Evolutionary conservation across 2,888 invertebrate species (phyloP).

Genomic region (Stenoptilia bipunctidactyla): DNA sequence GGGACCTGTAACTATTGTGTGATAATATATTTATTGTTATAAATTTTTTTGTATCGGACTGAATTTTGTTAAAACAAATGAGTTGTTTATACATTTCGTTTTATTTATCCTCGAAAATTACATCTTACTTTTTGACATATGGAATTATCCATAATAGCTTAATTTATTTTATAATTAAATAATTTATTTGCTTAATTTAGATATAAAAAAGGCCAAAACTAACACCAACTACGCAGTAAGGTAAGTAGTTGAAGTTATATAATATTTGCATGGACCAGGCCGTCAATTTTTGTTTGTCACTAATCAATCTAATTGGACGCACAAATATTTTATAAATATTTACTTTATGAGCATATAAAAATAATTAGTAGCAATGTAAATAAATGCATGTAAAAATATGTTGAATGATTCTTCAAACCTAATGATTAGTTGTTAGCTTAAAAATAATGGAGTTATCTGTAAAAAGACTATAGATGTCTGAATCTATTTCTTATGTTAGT

Average conservation of each 20-base stretch:
- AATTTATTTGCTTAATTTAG: constrained; percentile 54
- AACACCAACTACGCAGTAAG: not conserved
- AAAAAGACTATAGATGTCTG: constrained; percentile 15
- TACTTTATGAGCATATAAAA: constrained; percentile 57
- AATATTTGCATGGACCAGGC: constrained; percentile 21
- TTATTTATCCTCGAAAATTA: constrained; percentile 55
- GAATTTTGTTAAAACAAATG: constrained; percentile 15
- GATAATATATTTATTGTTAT: not conserved
- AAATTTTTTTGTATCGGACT: constrained; percentile 1
- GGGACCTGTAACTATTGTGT: constrained; percentile 34
- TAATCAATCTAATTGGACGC: constrained; percentile 51
- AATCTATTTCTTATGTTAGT: constrained; percentile 39
- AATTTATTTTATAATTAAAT: constrained; percentile 58
- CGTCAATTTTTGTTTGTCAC: constrained; percentile 25
- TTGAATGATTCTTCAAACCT: constrained; percentile 33
- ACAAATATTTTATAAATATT: constrained; percentile 34
- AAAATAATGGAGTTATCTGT: constrained; percentile 27
- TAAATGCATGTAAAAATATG: constrained; percentile 64
- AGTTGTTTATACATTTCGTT: constrained; percentile 13
- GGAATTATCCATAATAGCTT: constrained; percentile 35
- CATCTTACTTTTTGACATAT: constrained; percentile 38
- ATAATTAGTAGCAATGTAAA: constrained; percentile 62
- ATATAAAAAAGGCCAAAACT: constrained; percentile 26
- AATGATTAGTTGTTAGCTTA: constrained; percentile 40
- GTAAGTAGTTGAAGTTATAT: not conserved